These are phyloP conservation scores for Xiphorhynchus elegans DNA, from an alignment of 2,113 vertebrate genomes.

Conservation along the genomic window DNA sequence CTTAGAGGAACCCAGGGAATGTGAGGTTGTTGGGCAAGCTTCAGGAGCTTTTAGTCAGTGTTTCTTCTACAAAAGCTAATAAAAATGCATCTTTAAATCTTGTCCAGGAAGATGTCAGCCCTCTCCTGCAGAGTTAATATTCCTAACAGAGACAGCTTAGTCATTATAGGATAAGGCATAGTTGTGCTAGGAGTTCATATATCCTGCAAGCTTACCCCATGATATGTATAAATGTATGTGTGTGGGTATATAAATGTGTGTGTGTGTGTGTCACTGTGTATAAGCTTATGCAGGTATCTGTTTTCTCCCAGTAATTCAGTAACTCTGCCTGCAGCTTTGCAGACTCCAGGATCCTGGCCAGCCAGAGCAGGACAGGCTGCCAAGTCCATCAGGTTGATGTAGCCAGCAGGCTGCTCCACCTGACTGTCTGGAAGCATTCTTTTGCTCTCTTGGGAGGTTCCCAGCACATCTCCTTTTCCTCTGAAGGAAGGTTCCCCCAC, in stretches of 20 bases:
- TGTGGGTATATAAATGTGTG: neutral
- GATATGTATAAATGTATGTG: neutral
- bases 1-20: neutral
- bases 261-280: neutral
- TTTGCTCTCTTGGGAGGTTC: slow-evolving; percentile 64
- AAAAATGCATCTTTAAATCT: slow-evolving; percentile 7
- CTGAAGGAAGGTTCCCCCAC: slow-evolving; percentile 64
- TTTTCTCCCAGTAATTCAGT: slow-evolving; percentile 52
- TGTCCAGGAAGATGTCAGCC: slow-evolving; percentile 6
- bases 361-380: slow-evolving; percentile 45
- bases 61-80: neutral
- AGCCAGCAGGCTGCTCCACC: slow-evolving; percentile 70
- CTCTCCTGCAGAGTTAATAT: neutral
- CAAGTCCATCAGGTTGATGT: slow-evolving; percentile 51
- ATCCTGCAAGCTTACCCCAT: neutral
- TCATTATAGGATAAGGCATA: neutral
- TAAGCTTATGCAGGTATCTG: slow-evolving; percentile 49
- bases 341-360: slow-evolving; percentile 65
- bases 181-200: neutral
- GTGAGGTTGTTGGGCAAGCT: neutral
- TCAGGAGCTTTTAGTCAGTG: neutral
- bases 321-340: slow-evolving; percentile 54
- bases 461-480: slow-evolving; percentile 65
- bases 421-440: slow-evolving; percentile 76
- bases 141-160: neutral